Evolutionary conservation across 2,113 vertebrate genomes (phyloP).

Genomic region (Bagarius yarrelli): DNA sequence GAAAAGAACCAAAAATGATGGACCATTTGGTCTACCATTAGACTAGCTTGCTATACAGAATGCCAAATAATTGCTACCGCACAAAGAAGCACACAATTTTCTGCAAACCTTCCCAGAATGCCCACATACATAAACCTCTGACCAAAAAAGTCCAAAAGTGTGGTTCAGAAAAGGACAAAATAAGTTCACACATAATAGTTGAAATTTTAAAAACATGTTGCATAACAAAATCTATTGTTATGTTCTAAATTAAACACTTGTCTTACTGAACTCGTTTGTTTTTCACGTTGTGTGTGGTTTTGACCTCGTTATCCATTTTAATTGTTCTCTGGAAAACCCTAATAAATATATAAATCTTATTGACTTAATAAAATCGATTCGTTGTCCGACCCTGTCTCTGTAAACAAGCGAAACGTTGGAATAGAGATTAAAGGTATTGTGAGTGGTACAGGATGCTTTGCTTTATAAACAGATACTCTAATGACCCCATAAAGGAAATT

Average conservation of each 20-base stretch:
- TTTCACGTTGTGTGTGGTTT: not conserved
- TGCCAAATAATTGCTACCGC: not conserved
- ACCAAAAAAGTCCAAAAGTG: not conserved
- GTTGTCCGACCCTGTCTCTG: too few species aligned
- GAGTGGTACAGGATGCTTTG: not conserved
- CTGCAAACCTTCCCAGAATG: too few species aligned
- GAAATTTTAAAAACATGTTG: not conserved
- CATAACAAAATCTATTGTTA: not conserved
- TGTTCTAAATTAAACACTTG: not conserved
- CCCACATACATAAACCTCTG: not conserved
- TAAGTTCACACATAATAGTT: not conserved
- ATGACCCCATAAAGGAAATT: constrained; percentile 21
- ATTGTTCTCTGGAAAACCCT: not conserved
- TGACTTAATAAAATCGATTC: not conserved
- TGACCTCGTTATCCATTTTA: not conserved
- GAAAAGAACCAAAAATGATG: not conserved
- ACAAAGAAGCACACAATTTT: not conserved
- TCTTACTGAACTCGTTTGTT: not conserved
- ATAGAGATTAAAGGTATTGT: not conserved
- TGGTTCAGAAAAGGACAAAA: not conserved
- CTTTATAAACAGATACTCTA: constrained; percentile 9
- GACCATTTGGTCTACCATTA: not conserved
- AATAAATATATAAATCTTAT: not conserved
- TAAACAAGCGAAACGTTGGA: not conserved
- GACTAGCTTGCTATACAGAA: not conserved